A percentile compares a stretch with the other conserved stretches of the same genome.
Evolutionary conservation across 1,140 invertebrate genomes (phyloP).

Genomic region (Rhyacophila brunnea): DNA sequence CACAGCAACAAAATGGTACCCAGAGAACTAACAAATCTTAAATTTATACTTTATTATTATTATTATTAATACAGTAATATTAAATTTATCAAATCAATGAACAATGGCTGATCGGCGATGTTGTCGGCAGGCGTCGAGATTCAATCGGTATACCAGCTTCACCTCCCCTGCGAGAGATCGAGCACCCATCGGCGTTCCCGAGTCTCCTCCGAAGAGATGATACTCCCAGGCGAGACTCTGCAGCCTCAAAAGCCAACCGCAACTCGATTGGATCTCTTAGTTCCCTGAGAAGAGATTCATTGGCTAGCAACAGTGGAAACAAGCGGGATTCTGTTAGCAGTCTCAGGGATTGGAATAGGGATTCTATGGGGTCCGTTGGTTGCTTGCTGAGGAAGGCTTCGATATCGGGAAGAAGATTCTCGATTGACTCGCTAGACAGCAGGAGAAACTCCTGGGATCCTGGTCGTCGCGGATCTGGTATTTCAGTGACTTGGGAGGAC

Average conservation of each 20-base stretch:
- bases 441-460: conserved; percentile 69
- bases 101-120: background rate
- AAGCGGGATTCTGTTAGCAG: conserved; percentile 40
- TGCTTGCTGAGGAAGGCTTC: conserved; percentile 53
- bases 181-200: conserved; percentile 68
- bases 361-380: conserved; percentile 48
- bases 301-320: conserved; percentile 40
- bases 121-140: conserved; percentile 51
- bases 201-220: conserved; percentile 61
- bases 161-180: conserved; percentile 56
- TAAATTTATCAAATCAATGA: background rate
- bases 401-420: conserved; percentile 58
- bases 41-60: no score
- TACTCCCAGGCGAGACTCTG: conserved; percentile 51
- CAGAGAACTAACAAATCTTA: no score
- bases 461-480: conserved; percentile 55
- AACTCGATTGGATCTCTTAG: conserved; percentile 50
- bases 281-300: conserved; percentile 38
- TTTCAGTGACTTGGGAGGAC: conserved; percentile 58
- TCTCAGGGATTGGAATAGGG: conserved; percentile 51
- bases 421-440: conserved; percentile 69
- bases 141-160: conserved; percentile 58
- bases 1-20: no score
- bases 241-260: conserved; percentile 44
- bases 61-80: background rate